These are phyloP conservation scores for Stegastes partitus DNA, from an alignment of 2,113 vertebrate species.

Conservation along the genomic window DNA sequence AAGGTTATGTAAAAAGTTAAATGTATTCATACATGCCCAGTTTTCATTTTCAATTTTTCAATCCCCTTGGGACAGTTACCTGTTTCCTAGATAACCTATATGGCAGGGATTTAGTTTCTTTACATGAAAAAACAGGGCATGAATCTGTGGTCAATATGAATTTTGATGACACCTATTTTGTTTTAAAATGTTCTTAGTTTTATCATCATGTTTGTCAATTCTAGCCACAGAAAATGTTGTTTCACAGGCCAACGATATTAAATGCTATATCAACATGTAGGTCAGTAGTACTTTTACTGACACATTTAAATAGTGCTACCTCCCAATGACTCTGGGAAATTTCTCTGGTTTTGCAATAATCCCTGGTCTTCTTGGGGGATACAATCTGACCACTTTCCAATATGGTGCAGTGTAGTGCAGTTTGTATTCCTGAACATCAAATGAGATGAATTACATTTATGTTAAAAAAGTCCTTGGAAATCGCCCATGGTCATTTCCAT, in stretches of 20 bases:
- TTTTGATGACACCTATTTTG: neutral
- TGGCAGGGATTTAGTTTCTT: neutral
- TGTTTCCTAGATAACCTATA: too few species aligned
- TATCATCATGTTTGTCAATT: too few species aligned
- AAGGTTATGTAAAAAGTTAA: too few species aligned
- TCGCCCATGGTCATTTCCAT: slow-evolving; percentile 34
- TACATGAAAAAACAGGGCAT: neutral
- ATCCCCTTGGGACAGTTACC: too few species aligned
- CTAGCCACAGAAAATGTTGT: too few species aligned
- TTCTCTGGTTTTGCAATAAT: neutral
- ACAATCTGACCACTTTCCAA: slow-evolving; percentile 4
- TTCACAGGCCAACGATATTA: too few species aligned
- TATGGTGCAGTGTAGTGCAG: neutral
- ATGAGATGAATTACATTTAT: slow-evolving; percentile 12
- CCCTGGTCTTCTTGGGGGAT: neutral
- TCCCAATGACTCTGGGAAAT: neutral
- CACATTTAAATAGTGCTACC: neutral
- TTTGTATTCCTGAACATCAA: slow-evolving; percentile 24
- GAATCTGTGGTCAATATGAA: neutral
- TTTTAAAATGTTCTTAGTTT: too few species aligned
- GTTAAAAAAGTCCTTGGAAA: slow-evolving; percentile 27
- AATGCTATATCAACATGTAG: too few species aligned
- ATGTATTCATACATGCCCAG: too few species aligned
- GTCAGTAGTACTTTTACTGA: too few species aligned
- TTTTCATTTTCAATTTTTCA: too few species aligned